Percentiles rank a stretch among this genome's conserved stretches.
Evolutionary conservation across 2,797 vertebrate genomes (phyloP).

Genomic region (Octomys mimax): DNA sequence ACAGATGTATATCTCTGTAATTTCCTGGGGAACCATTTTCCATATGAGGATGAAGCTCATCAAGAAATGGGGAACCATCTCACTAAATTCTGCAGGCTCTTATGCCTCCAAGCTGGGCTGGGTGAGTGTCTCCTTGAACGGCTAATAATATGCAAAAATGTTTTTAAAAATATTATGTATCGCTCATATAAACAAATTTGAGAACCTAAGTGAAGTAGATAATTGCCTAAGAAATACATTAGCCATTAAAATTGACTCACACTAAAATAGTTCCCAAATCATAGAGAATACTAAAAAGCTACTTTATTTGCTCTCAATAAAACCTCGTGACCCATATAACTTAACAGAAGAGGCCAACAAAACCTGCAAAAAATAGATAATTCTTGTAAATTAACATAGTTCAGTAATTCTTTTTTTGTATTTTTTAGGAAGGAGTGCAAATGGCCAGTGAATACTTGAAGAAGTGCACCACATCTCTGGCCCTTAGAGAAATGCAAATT

Average conservation of each 20-base stretch:
- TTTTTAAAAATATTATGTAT: neutral
- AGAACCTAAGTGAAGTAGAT: neutral
- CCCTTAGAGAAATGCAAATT: neutral
- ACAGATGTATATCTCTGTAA: conserved; percentile 83
- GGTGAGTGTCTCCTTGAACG: conserved; percentile 88
- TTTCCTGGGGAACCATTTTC: conserved; percentile 86
- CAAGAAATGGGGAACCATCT: conserved; percentile 86
- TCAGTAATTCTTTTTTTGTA: neutral
- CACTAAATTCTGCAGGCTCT: conserved; percentile 83
- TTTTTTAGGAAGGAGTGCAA: neutral
- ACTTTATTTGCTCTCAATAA: neutral
- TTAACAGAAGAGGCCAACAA: neutral
- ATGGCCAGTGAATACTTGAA: neutral
- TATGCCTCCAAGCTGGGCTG: conserved; percentile 65
- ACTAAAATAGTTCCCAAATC: neutral
- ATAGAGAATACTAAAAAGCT: neutral
- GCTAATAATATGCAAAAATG: neutral
- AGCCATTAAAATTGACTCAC: neutral
- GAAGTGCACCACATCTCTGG: neutral
- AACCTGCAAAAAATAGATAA: neutral
- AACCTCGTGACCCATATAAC: neutral
- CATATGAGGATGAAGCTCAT: conserved; percentile 85
- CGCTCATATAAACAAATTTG: neutral
- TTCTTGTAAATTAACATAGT: neutral
- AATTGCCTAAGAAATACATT: neutral